Percentiles rank a stretch among this genome's conserved stretches.
Conservation (phyloP, 2,888 invertebrate species). For the Tortrix viridana region DNA sequence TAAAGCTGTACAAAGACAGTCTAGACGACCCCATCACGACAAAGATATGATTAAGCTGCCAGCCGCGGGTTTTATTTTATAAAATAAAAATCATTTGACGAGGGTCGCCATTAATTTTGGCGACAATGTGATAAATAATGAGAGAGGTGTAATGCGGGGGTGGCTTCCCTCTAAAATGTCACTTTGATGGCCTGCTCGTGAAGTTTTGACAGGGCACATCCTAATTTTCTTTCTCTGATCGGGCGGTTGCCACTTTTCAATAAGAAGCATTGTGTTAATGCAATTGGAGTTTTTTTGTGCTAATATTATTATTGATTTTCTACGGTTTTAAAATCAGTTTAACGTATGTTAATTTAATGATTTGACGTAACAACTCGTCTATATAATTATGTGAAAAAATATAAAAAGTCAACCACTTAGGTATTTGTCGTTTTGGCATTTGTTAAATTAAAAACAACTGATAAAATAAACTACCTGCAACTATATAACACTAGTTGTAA, state of each 20-base stretch:
- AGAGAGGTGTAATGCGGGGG: constrained; percentile 81
- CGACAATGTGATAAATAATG: constrained; percentile 84
- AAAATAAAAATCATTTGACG: constrained; percentile 82
- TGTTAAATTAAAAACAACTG: too few species aligned
- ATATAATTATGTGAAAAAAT: too few species aligned
- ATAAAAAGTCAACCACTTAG: too few species aligned
- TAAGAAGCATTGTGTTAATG: constrained; percentile 69
- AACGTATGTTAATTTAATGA: not conserved
- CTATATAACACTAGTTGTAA: not conserved
- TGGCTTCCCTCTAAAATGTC: constrained; percentile 62
- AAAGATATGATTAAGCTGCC: constrained; percentile 83
- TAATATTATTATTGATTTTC: constrained; percentile 4
- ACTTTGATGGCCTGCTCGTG: constrained; percentile 75
- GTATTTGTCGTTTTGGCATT: too few species aligned
- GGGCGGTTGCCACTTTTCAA: constrained; percentile 71
- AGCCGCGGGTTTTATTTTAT: constrained; percentile 73
- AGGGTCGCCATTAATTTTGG: constrained; percentile 82
- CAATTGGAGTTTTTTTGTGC: constrained; percentile 55
- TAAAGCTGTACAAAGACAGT: constrained; percentile 34
- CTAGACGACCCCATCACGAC: constrained; percentile 48
- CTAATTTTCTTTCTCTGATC: constrained; percentile 77
- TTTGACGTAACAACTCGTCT: too few species aligned
- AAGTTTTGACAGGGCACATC: constrained; percentile 81
- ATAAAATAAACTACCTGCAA: too few species aligned
- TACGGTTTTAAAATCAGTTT: not conserved